Percentiles rank a stretch among this genome's conserved stretches.
Evolutionary conservation across 2,113 vertebrate genomes (phyloP).

Genomic region (Chlamydotis undulata): DNA sequence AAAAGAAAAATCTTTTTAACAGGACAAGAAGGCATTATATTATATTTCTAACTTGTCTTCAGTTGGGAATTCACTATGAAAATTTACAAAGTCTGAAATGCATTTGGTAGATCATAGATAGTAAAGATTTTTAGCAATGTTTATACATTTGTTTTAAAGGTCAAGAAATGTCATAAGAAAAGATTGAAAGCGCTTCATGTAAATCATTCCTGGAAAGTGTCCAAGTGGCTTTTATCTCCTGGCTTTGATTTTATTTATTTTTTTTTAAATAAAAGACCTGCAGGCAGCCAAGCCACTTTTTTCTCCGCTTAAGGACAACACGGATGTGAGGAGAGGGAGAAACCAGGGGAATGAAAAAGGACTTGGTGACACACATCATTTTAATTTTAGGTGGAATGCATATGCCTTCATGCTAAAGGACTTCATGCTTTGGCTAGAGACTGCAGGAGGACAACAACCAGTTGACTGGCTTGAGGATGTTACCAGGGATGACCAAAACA

Average conservation of each 20-base stretch:
- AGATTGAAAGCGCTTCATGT: conserved; percentile 54
- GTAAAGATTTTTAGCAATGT: conserved; percentile 36
- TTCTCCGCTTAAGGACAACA: neutral
- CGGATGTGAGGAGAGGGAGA: neutral
- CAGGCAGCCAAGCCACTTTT: neutral
- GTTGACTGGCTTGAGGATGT: neutral
- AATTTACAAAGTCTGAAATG: conserved; percentile 10
- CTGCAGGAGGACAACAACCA: neutral
- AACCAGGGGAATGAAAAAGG: neutral
- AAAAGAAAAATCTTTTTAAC: neutral
- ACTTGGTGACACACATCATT: neutral
- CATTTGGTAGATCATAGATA: conserved; percentile 1
- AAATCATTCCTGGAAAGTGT: conserved; percentile 58
- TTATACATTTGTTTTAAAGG: conserved; percentile 51
- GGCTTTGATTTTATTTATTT: neutral
- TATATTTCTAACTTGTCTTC: neutral
- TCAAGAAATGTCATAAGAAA: conserved; percentile 62
- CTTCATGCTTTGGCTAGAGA: neutral
- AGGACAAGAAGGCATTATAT: neutral
- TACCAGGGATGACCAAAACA: neutral
- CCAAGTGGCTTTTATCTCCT: conserved; percentile 53
- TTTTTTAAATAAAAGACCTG: neutral
- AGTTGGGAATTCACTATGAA: conserved; percentile 2
- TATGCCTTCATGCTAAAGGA: neutral
- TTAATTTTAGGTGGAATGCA: neutral